A percentile compares a stretch with the other conserved stretches of the same genome.
Conservation (phyloP, 64 coral and sea anemone species). For the Pocillopora damicornis region DNA sequence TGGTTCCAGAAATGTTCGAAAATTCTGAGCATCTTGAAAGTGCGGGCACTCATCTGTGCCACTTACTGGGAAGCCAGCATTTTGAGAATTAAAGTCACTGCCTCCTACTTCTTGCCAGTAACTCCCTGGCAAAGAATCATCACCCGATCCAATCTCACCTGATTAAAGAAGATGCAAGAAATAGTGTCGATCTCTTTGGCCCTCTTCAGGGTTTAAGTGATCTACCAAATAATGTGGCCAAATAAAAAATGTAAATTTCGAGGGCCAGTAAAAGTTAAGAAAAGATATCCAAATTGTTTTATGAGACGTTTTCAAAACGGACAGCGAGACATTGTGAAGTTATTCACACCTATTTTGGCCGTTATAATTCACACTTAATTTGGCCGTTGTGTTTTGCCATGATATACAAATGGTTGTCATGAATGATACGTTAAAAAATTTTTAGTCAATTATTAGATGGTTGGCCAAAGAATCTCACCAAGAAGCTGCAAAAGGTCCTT, state of each 20-base stretch:
- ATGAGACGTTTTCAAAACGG: no score
- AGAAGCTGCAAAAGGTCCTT: slow-evolving; percentile 44
- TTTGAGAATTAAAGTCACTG: neutral
- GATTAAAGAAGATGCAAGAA: neutral
- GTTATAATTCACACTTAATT: no score
- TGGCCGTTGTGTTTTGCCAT: no score
- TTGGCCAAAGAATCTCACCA: neutral
- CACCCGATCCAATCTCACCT: slow-evolving; percentile 39
- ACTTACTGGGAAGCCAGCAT: neutral
- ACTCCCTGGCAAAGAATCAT: neutral
- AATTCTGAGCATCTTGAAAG: slow-evolving; percentile 17
- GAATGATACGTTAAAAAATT: neutral
- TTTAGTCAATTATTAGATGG: neutral
- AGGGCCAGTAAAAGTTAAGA: no score
- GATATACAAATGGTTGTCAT: no score
- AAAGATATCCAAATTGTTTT: no score
- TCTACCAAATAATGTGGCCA: neutral
- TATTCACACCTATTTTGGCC: no score
- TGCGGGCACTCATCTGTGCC: slow-evolving; percentile 12
- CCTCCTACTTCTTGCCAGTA: slow-evolving; percentile 32
- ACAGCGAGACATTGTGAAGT: no score
- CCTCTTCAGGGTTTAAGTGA: neutral
- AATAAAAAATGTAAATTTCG: no score
- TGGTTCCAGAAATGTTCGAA: slow-evolving; percentile 19
- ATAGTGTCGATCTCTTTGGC: neutral